A percentile compares a stretch with the other conserved stretches of the same genome.
phyloP scores from a whole-genome alignment of 2,888 invertebrate genomes.

The Noctua comes region DNA sequence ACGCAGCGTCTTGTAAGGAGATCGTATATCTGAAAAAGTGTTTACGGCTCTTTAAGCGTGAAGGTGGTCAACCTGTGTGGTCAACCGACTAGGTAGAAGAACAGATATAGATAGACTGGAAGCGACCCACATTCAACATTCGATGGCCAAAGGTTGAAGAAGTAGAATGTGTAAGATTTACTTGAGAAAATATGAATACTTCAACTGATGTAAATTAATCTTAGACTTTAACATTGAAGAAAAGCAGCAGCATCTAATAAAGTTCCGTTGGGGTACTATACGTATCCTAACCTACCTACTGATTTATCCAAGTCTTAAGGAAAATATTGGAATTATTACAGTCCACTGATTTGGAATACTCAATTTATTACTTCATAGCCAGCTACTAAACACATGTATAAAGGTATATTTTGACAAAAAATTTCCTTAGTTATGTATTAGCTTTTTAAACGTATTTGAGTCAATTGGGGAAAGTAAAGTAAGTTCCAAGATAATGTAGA shows the following conservation, averaged over 20 bases:
- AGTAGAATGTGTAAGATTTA: neutral
- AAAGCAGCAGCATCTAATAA: conserved; percentile 19
- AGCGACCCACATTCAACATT: neutral
- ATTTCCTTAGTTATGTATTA: neutral
- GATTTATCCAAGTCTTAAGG: conserved; percentile 40
- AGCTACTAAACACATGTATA: conserved; percentile 26
- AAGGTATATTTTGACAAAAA: conserved; percentile 1
- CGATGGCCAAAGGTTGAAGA: neutral
- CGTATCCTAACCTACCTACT: neutral
- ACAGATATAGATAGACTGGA: too few species aligned
- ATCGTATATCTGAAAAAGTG: too few species aligned
- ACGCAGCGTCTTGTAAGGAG: too few species aligned
- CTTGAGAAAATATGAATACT: neutral
- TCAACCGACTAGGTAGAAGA: too few species aligned
- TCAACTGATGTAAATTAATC: conserved; percentile 13
- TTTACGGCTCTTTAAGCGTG: too few species aligned
- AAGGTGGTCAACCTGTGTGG: too few species aligned
- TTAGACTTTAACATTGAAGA: conserved; percentile 16
- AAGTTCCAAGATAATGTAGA: conserved; percentile 4
- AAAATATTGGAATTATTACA: conserved; percentile 55
- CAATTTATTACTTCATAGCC: conserved; percentile 48
- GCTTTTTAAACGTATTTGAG: conserved; percentile 1
- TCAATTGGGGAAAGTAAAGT: neutral
- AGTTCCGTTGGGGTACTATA: conserved; percentile 9
- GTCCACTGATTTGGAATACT: conserved; percentile 58